Base-by-base conservation (phyloP, 1,140 invertebrate genomes). In the Linepithema humile region DNA sequence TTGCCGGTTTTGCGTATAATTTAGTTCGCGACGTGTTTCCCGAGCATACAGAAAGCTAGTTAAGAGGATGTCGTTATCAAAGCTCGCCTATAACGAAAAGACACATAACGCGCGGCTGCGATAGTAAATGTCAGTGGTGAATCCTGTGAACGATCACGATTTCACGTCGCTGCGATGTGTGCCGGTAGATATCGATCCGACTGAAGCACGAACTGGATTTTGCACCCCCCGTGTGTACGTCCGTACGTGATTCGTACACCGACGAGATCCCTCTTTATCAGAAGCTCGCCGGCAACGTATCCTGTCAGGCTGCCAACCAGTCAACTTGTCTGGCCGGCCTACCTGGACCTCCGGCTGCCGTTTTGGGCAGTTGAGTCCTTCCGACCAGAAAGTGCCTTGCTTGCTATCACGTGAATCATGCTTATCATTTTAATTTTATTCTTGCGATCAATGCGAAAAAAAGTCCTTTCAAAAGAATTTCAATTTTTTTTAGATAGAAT, bases 101-200 rank as follows among this genome's bases (percentile, higher is more conserved):
- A 88, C 74, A 87, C 85, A 87, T 69, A 84, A 29, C 53, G 38
- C 10, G n/a, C 55, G 43, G 38, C 29, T 38, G 69, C 38, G 32
- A 35, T 48, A 20, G 20, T 32, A 38, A 3, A 43, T 23, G 40
- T 26, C 60, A 2, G 43, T 69, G 50, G 72, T 70, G 55, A 82
- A 77, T 65, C 70, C 73, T 53, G 65, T 86, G 82, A 70, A 87
- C 72, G 75, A 50, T 87, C 73, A 80, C 60, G 82, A 87, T 74
- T 84, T 73, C 65, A 26, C 70, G 29, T 82, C 40, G 40, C 57
- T 35, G 20, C 53, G 32, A 20, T 45, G 32, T 40, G 55, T 45
- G 12, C 45, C 38, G 26, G 50, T 82, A 29, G 85, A 72, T 88
- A 88, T 88, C 87, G 86, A 88, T 88, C 86, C 85, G 69, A 20